A percentile compares a stretch with the other conserved stretches of the same genome.
Evolutionary conservation across 2,888 invertebrate genomes (phyloP).

Genomic region (Griposia aprilina): DNA sequence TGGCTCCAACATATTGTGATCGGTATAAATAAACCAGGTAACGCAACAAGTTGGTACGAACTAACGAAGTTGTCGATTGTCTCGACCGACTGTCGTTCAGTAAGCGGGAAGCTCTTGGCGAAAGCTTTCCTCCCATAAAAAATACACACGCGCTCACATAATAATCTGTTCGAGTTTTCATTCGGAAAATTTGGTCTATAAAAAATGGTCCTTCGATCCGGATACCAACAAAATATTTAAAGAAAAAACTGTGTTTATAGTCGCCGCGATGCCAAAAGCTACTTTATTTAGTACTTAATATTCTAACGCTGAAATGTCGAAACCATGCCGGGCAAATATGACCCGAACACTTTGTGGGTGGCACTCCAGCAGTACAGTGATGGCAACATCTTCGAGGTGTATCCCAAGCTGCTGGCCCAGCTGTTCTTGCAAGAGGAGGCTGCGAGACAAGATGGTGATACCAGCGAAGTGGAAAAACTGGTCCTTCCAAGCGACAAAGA

Average conservation of each 20-base stretch:
- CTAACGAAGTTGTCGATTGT: conserved; percentile 46
- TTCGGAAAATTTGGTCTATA: background rate
- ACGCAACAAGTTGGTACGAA: conserved; percentile 74
- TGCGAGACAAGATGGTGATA: conserved; percentile 84
- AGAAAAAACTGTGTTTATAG: too few species aligned
- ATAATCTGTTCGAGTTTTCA: conserved; percentile 1
- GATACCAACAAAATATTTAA: background rate
- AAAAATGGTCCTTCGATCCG: background rate
- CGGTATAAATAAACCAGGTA: conserved; percentile 11
- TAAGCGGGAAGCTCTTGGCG: conserved; percentile 75
- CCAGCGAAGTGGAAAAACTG: conserved; percentile 89
- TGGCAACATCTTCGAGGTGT: conserved; percentile 92
- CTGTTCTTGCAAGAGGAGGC: conserved; percentile 89
- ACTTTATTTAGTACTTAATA: background rate
- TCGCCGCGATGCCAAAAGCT: conserved; percentile 5
- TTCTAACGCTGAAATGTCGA: conserved; percentile 67
- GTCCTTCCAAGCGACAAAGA: conserved; percentile 93
- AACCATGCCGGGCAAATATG: conserved; percentile 81
- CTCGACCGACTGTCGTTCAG: conserved; percentile 71
- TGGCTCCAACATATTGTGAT: conserved; percentile 12
- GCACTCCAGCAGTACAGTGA: conserved; percentile 90
- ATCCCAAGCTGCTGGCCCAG: conserved; percentile 92
- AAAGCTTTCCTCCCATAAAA: conserved; percentile 66
- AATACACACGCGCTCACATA: conserved; percentile 36
- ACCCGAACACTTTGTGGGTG: conserved; percentile 88